Evolutionary conservation across 2,888 invertebrate species (phyloP).

Genomic region (Mellilla xanthometata): DNA sequence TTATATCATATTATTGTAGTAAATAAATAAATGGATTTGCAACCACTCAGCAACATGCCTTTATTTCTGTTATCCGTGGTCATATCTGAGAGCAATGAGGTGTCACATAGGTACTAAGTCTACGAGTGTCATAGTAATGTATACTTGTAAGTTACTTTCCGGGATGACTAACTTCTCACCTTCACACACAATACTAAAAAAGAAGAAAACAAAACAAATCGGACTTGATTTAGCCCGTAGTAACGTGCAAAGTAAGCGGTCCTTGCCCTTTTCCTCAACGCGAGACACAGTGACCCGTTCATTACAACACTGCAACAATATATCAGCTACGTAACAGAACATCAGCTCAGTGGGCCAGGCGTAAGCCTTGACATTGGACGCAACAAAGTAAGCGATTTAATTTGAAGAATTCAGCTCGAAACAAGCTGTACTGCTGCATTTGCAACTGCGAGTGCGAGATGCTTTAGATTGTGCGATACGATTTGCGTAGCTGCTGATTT

Average conservation of each 20-base stretch:
- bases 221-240: too few relatives aligned
- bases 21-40: too few relatives aligned
- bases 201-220: too few relatives aligned
- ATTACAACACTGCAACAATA: conserved; percentile 14
- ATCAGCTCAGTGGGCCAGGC: conserved; percentile 15
- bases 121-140: too few relatives aligned
- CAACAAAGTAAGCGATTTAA: conserved; percentile 15
- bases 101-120: too few relatives aligned
- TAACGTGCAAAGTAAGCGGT: not conserved
- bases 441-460: conserved; percentile 1
- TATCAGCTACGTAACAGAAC: conserved; percentile 8
- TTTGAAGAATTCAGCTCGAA: conserved; percentile 14
- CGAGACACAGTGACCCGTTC: conserved; percentile 4
- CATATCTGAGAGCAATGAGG: too few relatives aligned
- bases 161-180: too few relatives aligned
- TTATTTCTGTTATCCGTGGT: too few relatives aligned
- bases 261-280: not conserved
- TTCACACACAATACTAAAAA: too few relatives aligned
- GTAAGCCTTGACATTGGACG: conserved; percentile 15
- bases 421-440: conserved; percentile 19
- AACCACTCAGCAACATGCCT: too few relatives aligned
- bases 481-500: not conserved
- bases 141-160: too few relatives aligned
- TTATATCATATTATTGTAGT: too few relatives aligned
- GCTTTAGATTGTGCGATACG: conserved; percentile 1